A percentile compares a stretch with the other conserved stretches of the same genome.
Conservation (phyloP, 92 coral and sea anemone genomes). For the Ricordea florida region DNA sequence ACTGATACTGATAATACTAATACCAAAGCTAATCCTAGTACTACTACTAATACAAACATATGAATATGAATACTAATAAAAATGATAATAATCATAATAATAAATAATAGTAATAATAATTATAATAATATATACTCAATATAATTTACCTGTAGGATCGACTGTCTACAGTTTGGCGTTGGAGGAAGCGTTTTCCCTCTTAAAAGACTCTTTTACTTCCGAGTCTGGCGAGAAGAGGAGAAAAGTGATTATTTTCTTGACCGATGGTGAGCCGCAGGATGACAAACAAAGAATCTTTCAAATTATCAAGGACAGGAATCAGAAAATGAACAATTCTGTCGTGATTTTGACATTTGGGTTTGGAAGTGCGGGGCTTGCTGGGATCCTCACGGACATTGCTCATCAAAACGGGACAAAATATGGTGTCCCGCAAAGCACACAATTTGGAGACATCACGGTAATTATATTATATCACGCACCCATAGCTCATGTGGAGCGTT, state of each 20-base stretch:
- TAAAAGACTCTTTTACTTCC: neutral
- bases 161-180: constrained; percentile 20
- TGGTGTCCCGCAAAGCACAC: neutral
- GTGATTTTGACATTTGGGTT: constrained; percentile 66
- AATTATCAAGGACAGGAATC: constrained; percentile 26
- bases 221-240: neutral
- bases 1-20: too few relatives aligned
- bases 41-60: too few relatives aligned
- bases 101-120: too few relatives aligned
- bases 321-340: constrained; percentile 32
- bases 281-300: neutral
- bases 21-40: too few relatives aligned
- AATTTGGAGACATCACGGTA: constrained; percentile 39
- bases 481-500: too few relatives aligned
- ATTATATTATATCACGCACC: neutral
- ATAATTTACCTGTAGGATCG: constrained; percentile 1
- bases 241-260: constrained; percentile 58
- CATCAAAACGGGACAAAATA: neutral
- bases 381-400: constrained; percentile 21
- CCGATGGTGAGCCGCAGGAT: constrained; percentile 66
- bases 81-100: too few relatives aligned
- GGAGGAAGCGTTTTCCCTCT: constrained; percentile 29
- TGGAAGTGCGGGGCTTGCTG: neutral
- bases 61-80: too few relatives aligned
- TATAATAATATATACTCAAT: too few relatives aligned